Evolutionary conservation across 2,113 vertebrate species (phyloP).

Genomic region (Meleagris gallopavo): DNA sequence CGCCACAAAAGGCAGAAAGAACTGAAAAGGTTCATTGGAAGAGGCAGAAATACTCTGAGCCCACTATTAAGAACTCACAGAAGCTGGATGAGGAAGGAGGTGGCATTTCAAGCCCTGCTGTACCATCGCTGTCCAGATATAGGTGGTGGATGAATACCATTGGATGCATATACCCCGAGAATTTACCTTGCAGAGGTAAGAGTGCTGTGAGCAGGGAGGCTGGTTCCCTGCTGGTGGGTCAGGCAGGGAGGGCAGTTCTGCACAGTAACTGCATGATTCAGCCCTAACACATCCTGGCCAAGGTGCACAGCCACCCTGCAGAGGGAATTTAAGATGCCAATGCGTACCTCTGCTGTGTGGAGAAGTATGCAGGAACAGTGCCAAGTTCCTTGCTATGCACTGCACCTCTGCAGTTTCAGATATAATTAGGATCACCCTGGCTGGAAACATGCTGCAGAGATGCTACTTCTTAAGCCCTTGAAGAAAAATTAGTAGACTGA

Average conservation of each 20-base stretch:
- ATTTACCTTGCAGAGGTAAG: neutral
- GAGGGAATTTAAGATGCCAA: neutral
- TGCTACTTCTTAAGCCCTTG: neutral
- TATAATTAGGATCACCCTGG: slow-evolving; percentile 22
- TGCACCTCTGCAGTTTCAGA: slow-evolving; percentile 51
- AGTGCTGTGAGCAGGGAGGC: neutral
- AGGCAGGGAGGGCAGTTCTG: neutral
- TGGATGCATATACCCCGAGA: neutral
- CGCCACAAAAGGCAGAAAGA: neutral
- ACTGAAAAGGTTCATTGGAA: neutral
- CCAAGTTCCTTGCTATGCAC: neutral
- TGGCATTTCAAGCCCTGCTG: neutral
- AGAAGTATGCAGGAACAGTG: slow-evolving; percentile 1
- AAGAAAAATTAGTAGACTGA: neutral
- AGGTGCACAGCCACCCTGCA: neutral
- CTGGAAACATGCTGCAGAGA: neutral
- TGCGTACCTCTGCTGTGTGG: neutral
- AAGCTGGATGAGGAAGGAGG: neutral
- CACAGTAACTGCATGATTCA: neutral
- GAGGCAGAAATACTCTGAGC: neutral
- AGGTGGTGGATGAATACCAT: neutral
- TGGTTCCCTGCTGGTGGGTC: neutral
- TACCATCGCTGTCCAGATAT: neutral
- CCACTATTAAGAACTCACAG: neutral
- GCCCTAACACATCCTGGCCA: neutral